Evolutionary conservation across 1,140 invertebrate genomes (phyloP), one percentile per base, ranked within the genome.

Genomic region (Leptonema lineaticorne): DNA sequence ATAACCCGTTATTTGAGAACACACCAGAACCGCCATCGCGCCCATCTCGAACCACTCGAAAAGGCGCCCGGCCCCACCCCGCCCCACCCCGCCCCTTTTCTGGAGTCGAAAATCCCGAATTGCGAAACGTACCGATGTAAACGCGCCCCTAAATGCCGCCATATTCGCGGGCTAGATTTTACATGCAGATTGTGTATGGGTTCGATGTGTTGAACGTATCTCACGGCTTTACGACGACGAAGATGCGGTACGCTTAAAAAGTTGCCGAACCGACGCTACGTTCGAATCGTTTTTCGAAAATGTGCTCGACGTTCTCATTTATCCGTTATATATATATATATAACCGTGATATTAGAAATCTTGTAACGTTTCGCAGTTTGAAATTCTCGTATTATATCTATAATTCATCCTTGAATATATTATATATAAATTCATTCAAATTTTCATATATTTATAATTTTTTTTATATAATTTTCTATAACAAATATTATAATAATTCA

Each of bases 121-220:
- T 41, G 37, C 46, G 46, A 16, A n/a, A 16, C 7, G 8, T 22
- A n/a, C 7, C 46, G 16, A 16, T 18, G 20, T 20, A 18, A 48
- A 48, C 20, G 46, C 46, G 20, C 29, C 29, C 14, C 46, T 20
- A 48, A 18, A 48, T 22, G 18, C n/a, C 37, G 16, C 37, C 16
- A 41, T 41, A 41, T 41, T 41, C 37, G 16, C 37, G 37, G 37
- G 37, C 46, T n/a, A 48, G 37, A 41, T 41, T 41, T 41, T 41
- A 41, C 37, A 41, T 16, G 16, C 37, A 41, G 37, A 41, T 41
- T 14, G 37, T 11, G 16, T 16, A 11, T 9, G 37, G 37, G 16
- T 41, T 41, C 37, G 37, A 41, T 41, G 37, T 41, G 37, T 41
- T 41, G 37, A 41, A 16, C 37, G 37, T 41, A 41, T 41, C 37